Base-by-base conservation (phyloP, 2,888 invertebrate genomes). In the Labia minor region DNA sequence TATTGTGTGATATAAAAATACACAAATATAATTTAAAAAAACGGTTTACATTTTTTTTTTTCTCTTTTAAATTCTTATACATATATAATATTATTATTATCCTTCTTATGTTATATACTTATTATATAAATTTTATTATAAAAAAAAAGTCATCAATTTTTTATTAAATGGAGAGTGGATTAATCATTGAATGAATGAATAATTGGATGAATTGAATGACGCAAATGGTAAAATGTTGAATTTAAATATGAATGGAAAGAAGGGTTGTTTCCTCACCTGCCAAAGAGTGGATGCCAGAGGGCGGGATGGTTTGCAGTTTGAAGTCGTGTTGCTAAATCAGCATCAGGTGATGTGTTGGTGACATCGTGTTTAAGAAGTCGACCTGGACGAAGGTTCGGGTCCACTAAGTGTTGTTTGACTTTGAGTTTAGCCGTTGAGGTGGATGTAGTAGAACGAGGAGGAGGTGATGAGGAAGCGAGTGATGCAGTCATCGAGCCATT, bases 281-380 rank as follows among this genome's bases (percentile, higher is more conserved):
- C 88, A 77, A 91, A 91, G 64, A 91, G 81, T 66, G 91, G 91
- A 80, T 91, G 90, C 91, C 91, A 91, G 65, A 91, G 80, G 71
- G 88, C 87, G 73, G 86, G 83, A 72, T 86, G 84, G 64, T 85
- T 81, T 71, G 83, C 83, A 68, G 79, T 79, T 62, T 69, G 70
- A 16, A 70, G 71, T 62, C 68, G 70, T 81, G 82, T 72, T 80
- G 78, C 72, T 78, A 74, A 62, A 77, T 76, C 82, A 8, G 37
- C 65, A 85, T 85, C 61, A 85, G 85, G 76, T 85, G 85, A 71
- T 85, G 85, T 61, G 85, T 84, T 75, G 86, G 86, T 1, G 84
- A 80, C 69, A 49, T 85, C 85, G 66, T 77, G 73, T 71, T 76
- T 78, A 68, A 73, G 74, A 37, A 74, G 73, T 68, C 72, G 75